These are phyloP conservation scores for Acipenser ruthenus DNA, from an alignment of 2,797 vertebrate genomes.

Conservation along the genomic window DNA sequence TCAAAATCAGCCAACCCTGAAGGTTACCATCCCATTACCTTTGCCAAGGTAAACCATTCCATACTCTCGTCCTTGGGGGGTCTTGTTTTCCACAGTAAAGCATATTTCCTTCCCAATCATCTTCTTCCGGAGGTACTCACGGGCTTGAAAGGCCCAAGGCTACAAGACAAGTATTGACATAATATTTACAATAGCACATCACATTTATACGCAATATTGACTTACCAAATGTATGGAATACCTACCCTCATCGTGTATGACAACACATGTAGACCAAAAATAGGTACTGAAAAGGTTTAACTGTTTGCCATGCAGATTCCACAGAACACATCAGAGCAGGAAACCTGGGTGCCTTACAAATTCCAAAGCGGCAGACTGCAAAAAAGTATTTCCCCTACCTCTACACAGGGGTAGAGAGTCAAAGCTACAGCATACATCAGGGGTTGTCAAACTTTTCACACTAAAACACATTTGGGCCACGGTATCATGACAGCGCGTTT, in stretches of 20 bases:
- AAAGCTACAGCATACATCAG: too few relatives aligned
- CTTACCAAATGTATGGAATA: background rate
- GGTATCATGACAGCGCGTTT: too few relatives aligned
- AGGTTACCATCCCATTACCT: constrained; percentile 53
- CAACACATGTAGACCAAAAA: too few relatives aligned
- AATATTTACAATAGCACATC: background rate
- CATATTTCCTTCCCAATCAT: constrained; percentile 96
- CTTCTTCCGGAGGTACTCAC: constrained; percentile 92
- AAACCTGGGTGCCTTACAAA: background rate
- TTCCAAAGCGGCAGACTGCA: too few relatives aligned
- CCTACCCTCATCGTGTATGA: too few relatives aligned
- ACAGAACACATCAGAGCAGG: background rate
- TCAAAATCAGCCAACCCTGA: too few relatives aligned
- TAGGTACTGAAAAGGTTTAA: too few relatives aligned
- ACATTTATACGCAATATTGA: background rate
- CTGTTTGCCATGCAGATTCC: too few relatives aligned
- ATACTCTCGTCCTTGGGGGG: constrained; percentile 79
- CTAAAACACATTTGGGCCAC: too few relatives aligned
- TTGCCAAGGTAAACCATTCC: constrained; percentile 89
- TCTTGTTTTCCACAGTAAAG: constrained; percentile 93
- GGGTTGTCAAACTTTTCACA: too few relatives aligned
- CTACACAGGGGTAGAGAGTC: too few relatives aligned
- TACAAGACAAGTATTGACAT: constrained; percentile 36
- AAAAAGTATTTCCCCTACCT: too few relatives aligned
- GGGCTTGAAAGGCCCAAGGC: constrained; percentile 93